Evolutionary conservation across 2,888 invertebrate genomes (phyloP), one percentile per base, ranked within the genome.

Genomic region (Cryptus viduatorius): DNA sequence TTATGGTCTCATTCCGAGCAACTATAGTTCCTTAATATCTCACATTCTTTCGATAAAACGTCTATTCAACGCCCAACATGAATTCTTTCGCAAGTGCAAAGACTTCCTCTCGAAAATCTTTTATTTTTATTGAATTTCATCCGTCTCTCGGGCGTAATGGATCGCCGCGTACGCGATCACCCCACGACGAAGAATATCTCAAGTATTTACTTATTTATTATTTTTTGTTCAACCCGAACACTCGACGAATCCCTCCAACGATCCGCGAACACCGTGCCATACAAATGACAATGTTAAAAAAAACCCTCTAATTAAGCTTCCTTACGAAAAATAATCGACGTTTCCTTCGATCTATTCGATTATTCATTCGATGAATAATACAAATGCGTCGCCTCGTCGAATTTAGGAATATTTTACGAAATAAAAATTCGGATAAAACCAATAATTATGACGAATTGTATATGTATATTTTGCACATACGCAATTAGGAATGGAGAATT

Each of bases 1-100:
- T 67, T 29, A 48, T 59, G 56, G 56, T 14, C 29, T 61, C 65
- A 29, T 82, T 82, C 77, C 77, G 67, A 65, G 42, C 59, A 37
- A 12, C 56, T 19, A 71, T 53, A 24, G 48, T 48, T 69, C 64
- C 61, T 69, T 61, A 76, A 76, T 31, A 64, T 69, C 75, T 61
- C 10, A 29, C 61, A 44, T 50, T 53, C 50, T 76, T 76, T 75
- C 61, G 53, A 65, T 65, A 56, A 24, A 71, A 71, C 37, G 50
- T 56, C 76, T 64, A 77, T 72, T 37, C 72, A 67, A 69, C 50
- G 56, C 1, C 8, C 46, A 56, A 77, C 56, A 67, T 72, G 14
- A 82, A 82, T 42, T 46, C 59, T 65, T n/a, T 67, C 37, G 82
- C 67, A 67, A 71, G 67, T 72, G 77, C 77, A 82, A 71, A 71